Percentiles rank a stretch among this genome's conserved stretches.
Conservation (phyloP, 2,113 vertebrate species). For the Zosterops japonicus region DNA sequence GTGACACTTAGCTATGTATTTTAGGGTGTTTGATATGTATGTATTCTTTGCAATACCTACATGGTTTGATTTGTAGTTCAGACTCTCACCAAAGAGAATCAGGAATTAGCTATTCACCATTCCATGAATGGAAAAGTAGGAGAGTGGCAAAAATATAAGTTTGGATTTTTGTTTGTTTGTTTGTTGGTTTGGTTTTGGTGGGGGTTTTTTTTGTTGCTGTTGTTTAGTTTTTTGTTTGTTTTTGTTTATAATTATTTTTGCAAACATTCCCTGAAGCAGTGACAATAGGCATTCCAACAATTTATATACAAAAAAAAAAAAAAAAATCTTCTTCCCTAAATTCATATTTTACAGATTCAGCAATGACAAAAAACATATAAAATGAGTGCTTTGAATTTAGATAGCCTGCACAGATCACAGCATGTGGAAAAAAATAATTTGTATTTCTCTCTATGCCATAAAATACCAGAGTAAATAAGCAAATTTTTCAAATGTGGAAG, state of each 20-base stretch:
- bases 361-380: neutral
- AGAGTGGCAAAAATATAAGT: neutral
- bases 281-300: neutral
- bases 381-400: neutral
- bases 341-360: neutral
- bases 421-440: neutral
- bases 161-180: fast-evolving
- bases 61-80: neutral
- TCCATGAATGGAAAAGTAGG: neutral
- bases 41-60: neutral
- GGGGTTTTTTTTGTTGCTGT: neutral
- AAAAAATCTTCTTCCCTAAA: neutral
- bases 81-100: neutral
- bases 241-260: neutral
- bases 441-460: neutral
- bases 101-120: neutral
- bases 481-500: neutral
- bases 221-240: neutral
- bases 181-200: neutral
- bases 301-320: neutral
- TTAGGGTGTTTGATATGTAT: neutral
- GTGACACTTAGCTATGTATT: neutral
- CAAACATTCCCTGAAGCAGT: neutral
- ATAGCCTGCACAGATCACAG: neutral
- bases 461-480: neutral